Conservation (phyloP, 2,797 vertebrate species). For the Xenentodon cancila region DNA sequence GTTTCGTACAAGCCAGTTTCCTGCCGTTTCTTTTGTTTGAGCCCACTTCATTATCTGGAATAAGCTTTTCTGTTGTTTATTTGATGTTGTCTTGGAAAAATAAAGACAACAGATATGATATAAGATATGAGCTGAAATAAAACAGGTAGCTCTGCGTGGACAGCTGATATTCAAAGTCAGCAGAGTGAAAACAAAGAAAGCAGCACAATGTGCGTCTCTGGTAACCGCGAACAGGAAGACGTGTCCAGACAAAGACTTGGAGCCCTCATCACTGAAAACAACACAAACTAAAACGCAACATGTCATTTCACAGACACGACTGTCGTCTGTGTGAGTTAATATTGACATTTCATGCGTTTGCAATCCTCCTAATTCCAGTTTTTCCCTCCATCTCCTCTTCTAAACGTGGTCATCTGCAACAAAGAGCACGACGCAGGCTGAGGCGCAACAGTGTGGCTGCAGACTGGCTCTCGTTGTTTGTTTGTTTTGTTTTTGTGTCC, state of each 20-base stretch:
- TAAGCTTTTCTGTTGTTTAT: too few species aligned
- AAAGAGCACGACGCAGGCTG: constrained; percentile 57
- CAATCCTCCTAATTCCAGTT: neutral
- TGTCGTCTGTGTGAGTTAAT: neutral
- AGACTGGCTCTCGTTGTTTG: neutral
- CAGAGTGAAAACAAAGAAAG: constrained; percentile 60
- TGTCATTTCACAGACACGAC: neutral
- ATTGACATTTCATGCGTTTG: neutral
- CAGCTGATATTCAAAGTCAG: constrained; percentile 44
- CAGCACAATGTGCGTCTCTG: constrained; percentile 28
- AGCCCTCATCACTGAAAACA: neutral
- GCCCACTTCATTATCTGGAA: too few species aligned
- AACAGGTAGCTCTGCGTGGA: too few species aligned
- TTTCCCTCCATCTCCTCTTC: constrained; percentile 26
- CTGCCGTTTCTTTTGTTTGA: too few species aligned
- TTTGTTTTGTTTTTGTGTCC: neutral
- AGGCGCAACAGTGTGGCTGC: constrained; percentile 48
- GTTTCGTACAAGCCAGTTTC: too few species aligned
- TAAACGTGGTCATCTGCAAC: constrained; percentile 46
- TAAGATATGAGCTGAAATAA: too few species aligned
- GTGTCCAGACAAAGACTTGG: constrained; percentile 66
- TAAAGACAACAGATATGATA: too few species aligned
- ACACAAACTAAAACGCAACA: neutral
- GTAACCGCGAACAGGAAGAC: constrained; percentile 62
- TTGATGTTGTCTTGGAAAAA: too few species aligned